Evolutionary conservation across 1,140 invertebrate genomes (phyloP).

Genomic region (Drosophila lowei): DNA sequence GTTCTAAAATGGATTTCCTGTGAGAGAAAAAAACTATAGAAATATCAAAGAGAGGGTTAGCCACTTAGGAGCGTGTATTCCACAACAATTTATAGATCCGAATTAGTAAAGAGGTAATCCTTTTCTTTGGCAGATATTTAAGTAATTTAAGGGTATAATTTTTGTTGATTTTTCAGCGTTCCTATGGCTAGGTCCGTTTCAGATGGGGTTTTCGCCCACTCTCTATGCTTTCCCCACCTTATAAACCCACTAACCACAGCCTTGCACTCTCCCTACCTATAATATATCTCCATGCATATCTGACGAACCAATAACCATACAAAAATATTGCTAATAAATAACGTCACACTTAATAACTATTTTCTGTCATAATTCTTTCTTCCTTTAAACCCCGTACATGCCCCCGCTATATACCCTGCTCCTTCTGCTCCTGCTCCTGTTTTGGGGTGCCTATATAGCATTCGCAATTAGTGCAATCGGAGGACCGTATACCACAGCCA

Average conservation of each 20-base stretch:
- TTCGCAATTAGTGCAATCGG: conserved; percentile 73
- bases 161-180: neutral
- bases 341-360: conserved; percentile 49
- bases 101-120: too few species aligned
- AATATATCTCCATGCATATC: conserved; percentile 13
- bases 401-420: neutral
- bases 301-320: conserved; percentile 8
- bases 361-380: conserved; percentile 51
- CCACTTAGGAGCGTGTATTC: too few species aligned
- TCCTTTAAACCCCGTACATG: neutral
- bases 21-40: too few species aligned
- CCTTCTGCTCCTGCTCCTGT: neutral
- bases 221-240: neutral
- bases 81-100: too few species aligned
- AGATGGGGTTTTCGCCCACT: too few species aligned
- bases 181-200: too few species aligned
- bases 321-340: conserved; percentile 57
- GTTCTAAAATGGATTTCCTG: too few species aligned
- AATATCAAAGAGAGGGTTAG: neutral
- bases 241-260: neutral
- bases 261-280: neutral
- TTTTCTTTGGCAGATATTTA: neutral
- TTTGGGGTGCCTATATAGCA: conserved; percentile 37
- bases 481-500: conserved; percentile 70
- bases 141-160: neutral